Conservation (phyloP, 1,140 invertebrate species). For the Drosophila mayri region DNA sequence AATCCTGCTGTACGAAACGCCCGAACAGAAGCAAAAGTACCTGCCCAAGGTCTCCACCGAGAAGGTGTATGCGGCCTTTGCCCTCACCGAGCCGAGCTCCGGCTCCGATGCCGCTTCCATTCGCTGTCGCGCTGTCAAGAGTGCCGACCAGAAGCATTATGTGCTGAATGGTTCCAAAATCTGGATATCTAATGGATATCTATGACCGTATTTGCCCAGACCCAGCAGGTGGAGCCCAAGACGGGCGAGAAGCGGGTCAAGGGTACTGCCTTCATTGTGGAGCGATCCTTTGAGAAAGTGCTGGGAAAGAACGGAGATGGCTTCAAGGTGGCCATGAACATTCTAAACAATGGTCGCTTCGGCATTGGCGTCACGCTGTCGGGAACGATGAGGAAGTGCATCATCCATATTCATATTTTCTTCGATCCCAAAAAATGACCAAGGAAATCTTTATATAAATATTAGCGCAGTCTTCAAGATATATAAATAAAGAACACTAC, state of each 20-base stretch:
- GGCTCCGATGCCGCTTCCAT: conserved; percentile 97
- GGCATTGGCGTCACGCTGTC: conserved; percentile 98
- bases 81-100: conserved; percentile 97
- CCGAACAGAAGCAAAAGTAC: conserved; percentile 96
- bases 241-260: conserved; percentile 91
- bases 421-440: too few species aligned
- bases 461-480: too few species aligned
- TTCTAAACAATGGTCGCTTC: conserved; percentile 99
- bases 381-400: conserved; percentile 96
- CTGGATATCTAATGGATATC: conserved; percentile 99
- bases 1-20: conserved; percentile 95
- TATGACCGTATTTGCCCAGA: conserved; percentile 99
- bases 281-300: conserved; percentile 97
- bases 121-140: conserved; percentile 92
- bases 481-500: too few species aligned
- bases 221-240: conserved; percentile 89
- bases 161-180: conserved; percentile 99
- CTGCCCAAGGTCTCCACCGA: conserved; percentile 94
- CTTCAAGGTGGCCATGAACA: conserved; percentile 99
- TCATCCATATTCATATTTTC: too few species aligned
- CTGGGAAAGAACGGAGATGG: conserved; percentile 97
- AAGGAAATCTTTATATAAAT: too few species aligned
- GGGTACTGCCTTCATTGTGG: conserved; percentile 98
- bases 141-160: conserved; percentile 95
- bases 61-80: conserved; percentile 96